Conservation (phyloP, 2,888 invertebrate genomes). For the Thysanoteuthis rhombus region DNA sequence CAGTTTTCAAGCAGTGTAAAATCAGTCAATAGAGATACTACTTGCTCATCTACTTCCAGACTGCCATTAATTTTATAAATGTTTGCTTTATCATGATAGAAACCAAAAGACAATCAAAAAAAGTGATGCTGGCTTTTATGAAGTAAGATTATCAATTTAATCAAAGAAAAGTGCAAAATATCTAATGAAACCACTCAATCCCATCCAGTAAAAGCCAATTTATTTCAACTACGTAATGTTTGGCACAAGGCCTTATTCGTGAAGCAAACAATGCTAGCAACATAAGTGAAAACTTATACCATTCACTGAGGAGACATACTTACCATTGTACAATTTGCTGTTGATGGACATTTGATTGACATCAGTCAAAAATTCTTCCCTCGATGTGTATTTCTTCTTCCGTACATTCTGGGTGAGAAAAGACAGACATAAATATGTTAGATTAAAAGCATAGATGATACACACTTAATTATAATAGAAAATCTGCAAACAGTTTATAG, state of each 20-base stretch:
- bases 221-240: neutral
- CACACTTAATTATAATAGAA: too few relatives aligned
- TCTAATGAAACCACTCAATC: neutral
- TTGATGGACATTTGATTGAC: constrained; percentile 96
- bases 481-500: too few relatives aligned
- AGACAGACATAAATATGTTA: neutral
- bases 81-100: too few relatives aligned
- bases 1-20: too few relatives aligned
- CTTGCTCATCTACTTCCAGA: too few relatives aligned
- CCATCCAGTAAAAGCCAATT: neutral
- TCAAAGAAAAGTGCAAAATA: neutral
- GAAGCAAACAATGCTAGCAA: neutral
- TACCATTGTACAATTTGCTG: constrained; percentile 90
- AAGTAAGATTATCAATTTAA: neutral
- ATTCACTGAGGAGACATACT: constrained; percentile 27
- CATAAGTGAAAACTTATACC: neutral
- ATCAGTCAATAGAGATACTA: too few relatives aligned
- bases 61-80: too few relatives aligned
- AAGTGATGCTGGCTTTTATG: too few relatives aligned
- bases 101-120: too few relatives aligned
- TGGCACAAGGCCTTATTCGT: neutral
- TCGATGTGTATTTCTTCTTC: constrained; percentile 80
- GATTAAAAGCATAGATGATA: too few relatives aligned
- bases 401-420: constrained; percentile 55
- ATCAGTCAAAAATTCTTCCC: constrained; percentile 95